Conservation (phyloP, 2,888 invertebrate genomes). For the Amblyjoppa fuscipennis region DNA sequence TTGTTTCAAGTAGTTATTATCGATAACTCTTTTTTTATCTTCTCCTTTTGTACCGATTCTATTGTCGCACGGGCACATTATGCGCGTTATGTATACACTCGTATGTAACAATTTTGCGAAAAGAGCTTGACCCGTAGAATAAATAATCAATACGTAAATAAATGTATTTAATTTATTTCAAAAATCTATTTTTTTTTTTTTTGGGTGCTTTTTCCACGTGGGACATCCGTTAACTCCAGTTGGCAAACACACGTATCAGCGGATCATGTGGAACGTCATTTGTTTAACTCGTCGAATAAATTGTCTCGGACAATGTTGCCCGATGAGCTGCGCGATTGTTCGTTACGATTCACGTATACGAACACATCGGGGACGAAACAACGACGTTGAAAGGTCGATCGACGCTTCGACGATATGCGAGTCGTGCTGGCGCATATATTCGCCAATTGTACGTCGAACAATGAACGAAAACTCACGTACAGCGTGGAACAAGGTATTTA, state of each 20-base stretch:
- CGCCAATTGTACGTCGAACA: slow-evolving; percentile 10
- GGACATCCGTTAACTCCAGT: slow-evolving; percentile 9
- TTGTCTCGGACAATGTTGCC: slow-evolving; percentile 12
- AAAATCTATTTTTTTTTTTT: neutral
- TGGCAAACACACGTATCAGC: slow-evolving; percentile 58
- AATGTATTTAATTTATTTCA: neutral
- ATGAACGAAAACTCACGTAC: slow-evolving; percentile 28
- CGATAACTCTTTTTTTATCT: no score
- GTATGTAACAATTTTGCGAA: no score
- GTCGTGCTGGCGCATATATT: neutral
- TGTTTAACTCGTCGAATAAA: slow-evolving; percentile 21
- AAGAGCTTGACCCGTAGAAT: no score
- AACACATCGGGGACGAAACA: neutral
- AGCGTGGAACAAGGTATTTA: slow-evolving; percentile 51
- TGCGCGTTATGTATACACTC: no score
- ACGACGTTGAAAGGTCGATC: slow-evolving; percentile 43
- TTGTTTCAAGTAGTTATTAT: no score
- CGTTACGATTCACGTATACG: slow-evolving; percentile 28
- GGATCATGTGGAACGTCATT: neutral
- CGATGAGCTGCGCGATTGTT: neutral
- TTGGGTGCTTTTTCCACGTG: neutral
- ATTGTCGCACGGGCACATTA: no score
- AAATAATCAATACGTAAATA: no score
- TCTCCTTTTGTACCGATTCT: no score
- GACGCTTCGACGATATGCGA: slow-evolving; percentile 30